Evolutionary conservation across 2,888 invertebrate genomes (phyloP).

Genomic region (Fragum sueziense): DNA sequence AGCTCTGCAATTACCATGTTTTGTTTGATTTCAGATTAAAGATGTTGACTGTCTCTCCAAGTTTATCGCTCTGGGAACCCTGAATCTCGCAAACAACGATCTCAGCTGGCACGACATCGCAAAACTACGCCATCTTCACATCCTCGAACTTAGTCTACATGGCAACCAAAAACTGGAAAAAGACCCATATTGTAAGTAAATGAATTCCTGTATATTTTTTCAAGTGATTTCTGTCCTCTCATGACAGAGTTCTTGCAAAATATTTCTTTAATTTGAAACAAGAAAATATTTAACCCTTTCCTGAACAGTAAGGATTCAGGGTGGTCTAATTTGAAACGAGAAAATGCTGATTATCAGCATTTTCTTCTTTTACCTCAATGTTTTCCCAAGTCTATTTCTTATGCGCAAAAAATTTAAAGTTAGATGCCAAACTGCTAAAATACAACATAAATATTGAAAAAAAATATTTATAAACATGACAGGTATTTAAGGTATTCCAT

Average conservation of each 20-base stretch:
- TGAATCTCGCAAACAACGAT: conserved; percentile 79
- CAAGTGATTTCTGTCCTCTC: not conserved
- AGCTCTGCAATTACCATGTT: too few species aligned
- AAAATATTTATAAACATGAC: too few species aligned
- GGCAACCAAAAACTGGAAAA: conserved; percentile 79
- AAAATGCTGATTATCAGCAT: not conserved
- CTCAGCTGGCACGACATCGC: conserved; percentile 78
- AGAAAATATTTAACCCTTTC: too few species aligned
- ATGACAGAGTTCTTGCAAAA: too few species aligned
- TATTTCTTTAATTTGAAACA: too few species aligned
- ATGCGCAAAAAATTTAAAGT: not conserved
- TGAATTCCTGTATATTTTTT: not conserved
- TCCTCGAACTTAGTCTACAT: conserved; percentile 80
- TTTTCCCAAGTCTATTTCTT: not conserved
- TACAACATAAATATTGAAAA: too few species aligned
- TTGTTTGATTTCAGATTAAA: conserved; percentile 68
- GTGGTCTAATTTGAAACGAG: not conserved
- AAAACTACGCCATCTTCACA: conserved; percentile 78
- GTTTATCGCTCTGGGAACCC: conserved; percentile 79
- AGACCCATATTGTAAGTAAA: conserved; percentile 80
- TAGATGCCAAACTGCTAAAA: too few species aligned
- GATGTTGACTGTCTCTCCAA: conserved; percentile 77
- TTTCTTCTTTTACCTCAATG: too few species aligned
- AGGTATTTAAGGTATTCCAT: too few species aligned
- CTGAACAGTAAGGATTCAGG: too few species aligned